These are phyloP conservation scores for Mimas tiliae DNA, from an alignment of 2,888 invertebrate genomes.

Conservation along the genomic window DNA sequence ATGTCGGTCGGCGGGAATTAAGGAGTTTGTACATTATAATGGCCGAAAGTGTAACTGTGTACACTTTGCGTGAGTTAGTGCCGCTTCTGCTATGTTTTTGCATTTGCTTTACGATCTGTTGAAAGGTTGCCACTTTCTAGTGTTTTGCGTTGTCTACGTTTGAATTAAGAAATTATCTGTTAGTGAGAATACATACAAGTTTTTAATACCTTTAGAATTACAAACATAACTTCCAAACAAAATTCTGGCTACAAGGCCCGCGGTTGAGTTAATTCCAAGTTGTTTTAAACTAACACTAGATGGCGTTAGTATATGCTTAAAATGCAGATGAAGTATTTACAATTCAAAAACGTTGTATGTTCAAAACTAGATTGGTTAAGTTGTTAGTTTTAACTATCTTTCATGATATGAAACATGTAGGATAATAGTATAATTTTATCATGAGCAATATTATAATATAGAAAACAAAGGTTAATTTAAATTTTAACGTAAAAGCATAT, in stretches of 20 bases:
- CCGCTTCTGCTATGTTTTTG: conserved; percentile 20
- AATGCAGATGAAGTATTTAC: not conserved
- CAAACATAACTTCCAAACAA: not conserved
- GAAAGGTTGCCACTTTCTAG: conserved; percentile 18
- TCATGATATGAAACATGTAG: too few relatives aligned
- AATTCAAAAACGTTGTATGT: too few relatives aligned
- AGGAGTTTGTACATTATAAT: conserved; percentile 48
- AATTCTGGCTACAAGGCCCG: not conserved
- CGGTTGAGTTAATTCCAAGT: not conserved
- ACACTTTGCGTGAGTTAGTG: conserved; percentile 20
- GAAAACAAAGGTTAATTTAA: too few relatives aligned
- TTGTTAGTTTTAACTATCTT: too few relatives aligned
- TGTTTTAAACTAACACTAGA: not conserved
- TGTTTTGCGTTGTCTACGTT: conserved; percentile 9
- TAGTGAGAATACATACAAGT: not conserved
- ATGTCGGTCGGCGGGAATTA: conserved; percentile 65
- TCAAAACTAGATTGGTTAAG: too few relatives aligned
- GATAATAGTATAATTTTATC: too few relatives aligned
- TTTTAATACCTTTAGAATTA: not conserved
- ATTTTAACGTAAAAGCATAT: too few relatives aligned
- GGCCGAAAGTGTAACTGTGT: conserved; percentile 18
- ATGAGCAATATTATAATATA: too few relatives aligned
- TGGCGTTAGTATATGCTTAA: not conserved
- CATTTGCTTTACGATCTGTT: conserved; percentile 22
- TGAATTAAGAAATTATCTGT: conserved; percentile 10